A percentile compares a stretch with the other conserved stretches of the same genome.
Evolutionary conservation across 2,888 invertebrate species (phyloP).

Genomic region (Phaedon cochleariae): DNA sequence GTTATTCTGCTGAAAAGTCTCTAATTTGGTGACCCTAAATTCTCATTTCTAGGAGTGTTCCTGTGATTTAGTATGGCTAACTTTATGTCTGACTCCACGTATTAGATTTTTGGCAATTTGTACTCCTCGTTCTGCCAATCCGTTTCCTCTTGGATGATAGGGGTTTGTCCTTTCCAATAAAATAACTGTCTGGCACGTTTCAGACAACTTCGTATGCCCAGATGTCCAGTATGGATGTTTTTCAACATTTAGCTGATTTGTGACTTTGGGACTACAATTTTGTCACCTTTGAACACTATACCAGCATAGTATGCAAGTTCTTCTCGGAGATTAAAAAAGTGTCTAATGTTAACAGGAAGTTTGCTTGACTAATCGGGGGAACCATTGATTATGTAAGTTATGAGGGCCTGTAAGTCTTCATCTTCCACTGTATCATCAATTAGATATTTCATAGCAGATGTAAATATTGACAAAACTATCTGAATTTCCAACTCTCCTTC

Average conservation of each 20-base stretch:
- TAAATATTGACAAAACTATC: slow-evolving; percentile 23
- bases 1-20: not conserved
- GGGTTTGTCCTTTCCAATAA: slow-evolving; percentile 13
- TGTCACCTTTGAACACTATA: slow-evolving; percentile 20
- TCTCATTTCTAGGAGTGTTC: slow-evolving; percentile 5
- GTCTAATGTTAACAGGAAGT: not conserved
- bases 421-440: slow-evolving; percentile 12
- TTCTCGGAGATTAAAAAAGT: slow-evolving; percentile 18
- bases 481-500: slow-evolving; percentile 32
- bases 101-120: not conserved
- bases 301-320: slow-evolving; percentile 14
- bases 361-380: not conserved
- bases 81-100: not conserved
- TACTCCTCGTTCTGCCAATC: slow-evolving; percentile 1
- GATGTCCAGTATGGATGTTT: not conserved
- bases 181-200: slow-evolving; percentile 18
- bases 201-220: not conserved
- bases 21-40: not conserved
- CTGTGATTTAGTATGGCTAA: not conserved
- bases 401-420: slow-evolving; percentile 6
- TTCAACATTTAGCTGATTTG: slow-evolving; percentile 16
- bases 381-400: slow-evolving; percentile 11
- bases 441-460: slow-evolving; percentile 19
- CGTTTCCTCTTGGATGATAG: slow-evolving; percentile 2
- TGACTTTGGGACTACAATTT: slow-evolving; percentile 19